A percentile compares a stretch with the other conserved stretches of the same genome.
Evolutionary conservation across 2,113 vertebrate species (phyloP).

Genomic region (Pterocles burchelli): DNA sequence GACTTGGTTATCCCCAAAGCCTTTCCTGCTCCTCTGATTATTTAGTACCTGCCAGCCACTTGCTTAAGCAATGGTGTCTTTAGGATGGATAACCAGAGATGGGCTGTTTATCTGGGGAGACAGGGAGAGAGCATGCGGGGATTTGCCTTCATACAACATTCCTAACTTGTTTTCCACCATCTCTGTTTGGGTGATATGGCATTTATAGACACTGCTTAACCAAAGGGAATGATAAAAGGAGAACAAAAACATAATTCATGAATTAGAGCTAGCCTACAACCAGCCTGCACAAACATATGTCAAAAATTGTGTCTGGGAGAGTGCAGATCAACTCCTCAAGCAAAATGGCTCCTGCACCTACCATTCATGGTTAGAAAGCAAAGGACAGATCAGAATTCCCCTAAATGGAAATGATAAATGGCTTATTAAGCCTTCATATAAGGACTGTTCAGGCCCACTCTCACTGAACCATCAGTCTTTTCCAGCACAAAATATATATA

Average conservation of each 20-base stretch:
- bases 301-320: not conserved
- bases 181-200: not conserved
- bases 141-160: not conserved
- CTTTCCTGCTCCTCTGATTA: not conserved
- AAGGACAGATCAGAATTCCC: not conserved
- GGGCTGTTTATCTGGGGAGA: not conserved
- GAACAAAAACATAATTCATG: conserved; percentile 12
- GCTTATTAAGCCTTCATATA: not conserved
- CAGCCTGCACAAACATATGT: not conserved
- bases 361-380: not conserved
- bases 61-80: not conserved
- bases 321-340: not conserved
- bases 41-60: not conserved
- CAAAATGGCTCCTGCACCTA: not conserved
- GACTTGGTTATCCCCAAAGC: not conserved
- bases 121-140: not conserved
- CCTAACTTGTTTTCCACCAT: not conserved
- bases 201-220: not conserved
- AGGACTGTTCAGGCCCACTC: not conserved
- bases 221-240: not conserved
- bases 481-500: not conserved
- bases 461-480: not conserved
- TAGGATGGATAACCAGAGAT: not conserved
- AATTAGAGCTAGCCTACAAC: not conserved
- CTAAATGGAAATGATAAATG: not conserved